Evolutionary conservation across 2,888 invertebrate genomes (phyloP), one percentile per base, ranked within the genome.

Genomic region (Ichneumon xanthorius): DNA sequence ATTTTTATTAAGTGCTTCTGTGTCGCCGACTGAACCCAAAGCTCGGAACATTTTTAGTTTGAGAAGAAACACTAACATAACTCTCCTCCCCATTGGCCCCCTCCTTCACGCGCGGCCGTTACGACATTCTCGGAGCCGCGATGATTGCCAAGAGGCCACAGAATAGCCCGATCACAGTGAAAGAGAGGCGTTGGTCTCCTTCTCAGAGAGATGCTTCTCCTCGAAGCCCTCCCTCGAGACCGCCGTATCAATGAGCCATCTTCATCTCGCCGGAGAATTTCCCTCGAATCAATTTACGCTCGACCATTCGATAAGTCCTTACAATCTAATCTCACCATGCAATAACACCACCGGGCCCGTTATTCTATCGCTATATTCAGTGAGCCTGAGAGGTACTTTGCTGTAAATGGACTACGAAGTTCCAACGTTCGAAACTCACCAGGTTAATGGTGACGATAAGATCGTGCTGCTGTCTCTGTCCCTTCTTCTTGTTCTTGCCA

Each of bases 381-480:
- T 11, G 14, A 45, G 19, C 33, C 33, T 63, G 16, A 63, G 63
- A 16, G 30, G 48, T 50, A 26, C 26, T 33, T 16, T 16, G 30
- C 30, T 70, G 6, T 53, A 53, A 50, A 30, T 70, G 30, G 50
- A 30, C 50, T 70, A 9, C 26, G 26, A 55, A 55, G 19, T 70
- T 48, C n/a, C 5, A 79, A 71, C 50, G 79, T 79, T 79, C 22
- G 5, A 73, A 45, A 94, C 96, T 96, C 93, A 97, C 97, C 96
- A 97, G 94, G 93, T 97, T 96, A 90, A 97, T 97, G 88, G 97
- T 97, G 89, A 97, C 97, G 88, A 96, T 96, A 80, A 97, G 96
- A 91, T 97, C 97, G 90, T 97, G 97, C 92, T 97, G 97, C 92
- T 97, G 97, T 89, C 97, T 96, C 90, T 97, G 96, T 90, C 97